phyloP scores from a whole-genome alignment of 2,797 vertebrate genomes.

The Liasis olivaceus region DNA sequence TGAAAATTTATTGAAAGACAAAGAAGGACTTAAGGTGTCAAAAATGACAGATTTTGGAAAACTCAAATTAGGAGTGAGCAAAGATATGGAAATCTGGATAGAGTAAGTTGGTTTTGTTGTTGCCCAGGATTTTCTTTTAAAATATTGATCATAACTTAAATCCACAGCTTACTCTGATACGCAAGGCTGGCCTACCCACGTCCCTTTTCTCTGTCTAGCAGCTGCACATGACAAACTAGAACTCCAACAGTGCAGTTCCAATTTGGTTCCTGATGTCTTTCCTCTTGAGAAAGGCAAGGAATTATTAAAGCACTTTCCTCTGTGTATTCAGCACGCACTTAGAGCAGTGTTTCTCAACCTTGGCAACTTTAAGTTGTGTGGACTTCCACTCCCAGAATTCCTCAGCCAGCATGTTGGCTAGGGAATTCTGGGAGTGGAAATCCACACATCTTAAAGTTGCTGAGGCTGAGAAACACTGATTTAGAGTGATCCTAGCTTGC shows the following conservation, averaged over 20 bases:
- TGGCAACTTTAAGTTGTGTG: too few species aligned
- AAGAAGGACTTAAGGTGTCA: conserved; percentile 82
- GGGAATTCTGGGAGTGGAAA: too few species aligned
- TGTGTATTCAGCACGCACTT: neutral
- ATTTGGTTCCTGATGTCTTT: neutral
- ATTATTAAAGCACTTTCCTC: neutral
- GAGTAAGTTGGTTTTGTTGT: conserved; percentile 75
- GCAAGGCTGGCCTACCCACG: neutral
- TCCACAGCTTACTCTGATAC: neutral
- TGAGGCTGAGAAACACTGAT: too few species aligned
- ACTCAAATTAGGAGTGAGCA: conserved; percentile 78
- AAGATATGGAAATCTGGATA: conserved; percentile 81
- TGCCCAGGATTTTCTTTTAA: neutral
- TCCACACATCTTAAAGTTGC: too few species aligned
- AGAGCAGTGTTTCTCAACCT: too few species aligned
- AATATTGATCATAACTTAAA: neutral
- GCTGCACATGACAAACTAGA: neutral
- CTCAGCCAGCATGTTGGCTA: too few species aligned
- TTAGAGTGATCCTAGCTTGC: neutral
- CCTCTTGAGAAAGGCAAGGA: neutral
- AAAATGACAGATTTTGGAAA: conserved; percentile 81
- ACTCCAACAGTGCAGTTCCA: neutral
- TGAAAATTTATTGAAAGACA: conserved; percentile 79
- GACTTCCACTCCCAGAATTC: too few species aligned
- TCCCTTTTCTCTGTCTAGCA: neutral